Base-by-base conservation (phyloP, 2,113 vertebrate species). In the Paraplagusia blochii region DNA sequence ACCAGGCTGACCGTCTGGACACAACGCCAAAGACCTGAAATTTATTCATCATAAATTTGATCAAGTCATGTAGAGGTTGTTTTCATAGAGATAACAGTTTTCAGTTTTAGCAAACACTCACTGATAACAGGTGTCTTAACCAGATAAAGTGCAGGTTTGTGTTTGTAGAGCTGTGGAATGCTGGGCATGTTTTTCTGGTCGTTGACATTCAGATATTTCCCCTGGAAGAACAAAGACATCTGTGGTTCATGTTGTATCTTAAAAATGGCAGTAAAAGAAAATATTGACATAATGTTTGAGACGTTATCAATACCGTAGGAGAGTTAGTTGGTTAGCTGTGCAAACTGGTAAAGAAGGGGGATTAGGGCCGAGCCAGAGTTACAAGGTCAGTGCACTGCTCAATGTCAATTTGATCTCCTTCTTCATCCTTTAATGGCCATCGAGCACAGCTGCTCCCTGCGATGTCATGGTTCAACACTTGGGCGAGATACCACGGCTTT, bases 381-480 rank as follows among this genome's bases (percentile, higher is more conserved):
- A 55, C 57, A 40, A 65, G 71, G 76, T 80, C 80, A 76, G 15
- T 33, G 54, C 40, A 22, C 60, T 53, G 58, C 47, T 44, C 17
- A 66, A 63, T 66, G 65, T 73, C 68, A 58, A 69, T 63, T 57
- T 63, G 66, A 84, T 82, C 74, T 58, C 69, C 60, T 35, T 58
- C 65, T 33, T 61, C 65, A 56, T 44, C 36, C 44, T 75, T 54
- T 58, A 74, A 80, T 56, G 44, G 61, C 53, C 60, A 5, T 63
- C 68, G 17, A 61, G 58, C 55, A 55, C 81, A 84, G 81, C 77
- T 80, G 81, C 69, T 82, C 69, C 64, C 13, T 12, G 36, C 39
- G 14, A 72, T 34, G 46, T 65, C 53, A 22, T 36, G 77, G 68
- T 73, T 77, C 64, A 74, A 66, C 68, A 65, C 74, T 63, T 80